Base-by-base conservation (phyloP, 2,797 vertebrate species). In the Argya squamiceps region DNA sequence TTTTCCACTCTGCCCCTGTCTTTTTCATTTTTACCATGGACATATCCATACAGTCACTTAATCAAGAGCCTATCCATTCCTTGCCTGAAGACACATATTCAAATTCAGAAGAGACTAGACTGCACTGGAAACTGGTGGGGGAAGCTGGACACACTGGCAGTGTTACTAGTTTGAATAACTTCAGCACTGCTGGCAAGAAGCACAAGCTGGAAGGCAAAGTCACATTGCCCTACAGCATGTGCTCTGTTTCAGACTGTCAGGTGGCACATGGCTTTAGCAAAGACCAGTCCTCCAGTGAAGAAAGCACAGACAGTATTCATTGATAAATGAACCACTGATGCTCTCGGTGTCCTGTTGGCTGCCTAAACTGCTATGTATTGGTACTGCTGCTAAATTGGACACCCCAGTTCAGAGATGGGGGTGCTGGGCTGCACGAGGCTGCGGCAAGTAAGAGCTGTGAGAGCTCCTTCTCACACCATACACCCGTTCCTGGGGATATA, bases 401-500 rank as follows among this genome's bases (percentile, higher is more conserved):
- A 2, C 16, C 34, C 34, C 30, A 27, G 21, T n/a, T 78, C 43
- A 32, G 56, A 11, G 41, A 7, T 0, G 15, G 23, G 34, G 32
- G 58, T 37, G 37, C 79, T 88, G 79, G 44, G 22, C 15, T 80
- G 26, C 44, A 24, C 0, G 0, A 70, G 47, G 36, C 39, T 39
- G 56, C 8, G 19, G 50, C 13, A 41, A 46, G 43, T 18, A 22
- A 29, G n/a, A 37, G 41, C 71, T 73, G 43, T 39, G 50, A 27
- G 37, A 87, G 55, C 47, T 49, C 5, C 37, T 56, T 2, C 27
- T 84, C 20, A 26, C 4, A 3, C 19, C 6, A 1, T 24, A 5
- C 15, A 7, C 15, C 19, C 3, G 0, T 39, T 63, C 24, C 3
- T 26, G 21, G 32, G 8, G 10, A 32, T 16, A 14, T 2, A 17